phyloP scores from a whole-genome alignment of 2,113 vertebrate species.

The Vicugna pacos region DNA sequence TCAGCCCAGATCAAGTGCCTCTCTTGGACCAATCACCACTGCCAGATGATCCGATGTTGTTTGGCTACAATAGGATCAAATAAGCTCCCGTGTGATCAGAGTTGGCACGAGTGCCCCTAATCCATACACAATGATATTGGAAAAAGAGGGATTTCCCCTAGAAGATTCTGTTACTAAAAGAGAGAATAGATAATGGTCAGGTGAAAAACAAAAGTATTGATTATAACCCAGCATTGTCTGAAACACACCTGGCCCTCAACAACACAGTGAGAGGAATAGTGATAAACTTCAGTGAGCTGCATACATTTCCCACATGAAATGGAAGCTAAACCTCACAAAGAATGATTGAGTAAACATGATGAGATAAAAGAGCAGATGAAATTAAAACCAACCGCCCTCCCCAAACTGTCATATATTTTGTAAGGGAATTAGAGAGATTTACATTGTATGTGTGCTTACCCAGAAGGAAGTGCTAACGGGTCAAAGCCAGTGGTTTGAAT shows the following conservation, averaged over 20 bases:
- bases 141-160: neutral
- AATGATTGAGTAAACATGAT: neutral
- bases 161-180: neutral
- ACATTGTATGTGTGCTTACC: neutral
- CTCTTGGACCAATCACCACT: neutral
- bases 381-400: neutral
- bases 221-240: neutral
- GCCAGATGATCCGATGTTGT: neutral
- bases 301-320: neutral
- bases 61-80: neutral
- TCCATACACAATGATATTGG: neutral
- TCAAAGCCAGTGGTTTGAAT: neutral
- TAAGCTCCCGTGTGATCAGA: neutral
- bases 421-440: neutral
- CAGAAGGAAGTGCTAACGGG: neutral
- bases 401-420: neutral
- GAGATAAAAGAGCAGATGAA: neutral
- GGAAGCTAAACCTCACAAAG: neutral
- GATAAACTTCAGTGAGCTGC: neutral
- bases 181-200: neutral
- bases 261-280: neutral
- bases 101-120: neutral
- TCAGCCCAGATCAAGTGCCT: neutral
- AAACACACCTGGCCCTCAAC: neutral
- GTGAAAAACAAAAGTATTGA: neutral